Conservation (phyloP, 2,113 vertebrate genomes). For the Rana temporaria region DNA sequence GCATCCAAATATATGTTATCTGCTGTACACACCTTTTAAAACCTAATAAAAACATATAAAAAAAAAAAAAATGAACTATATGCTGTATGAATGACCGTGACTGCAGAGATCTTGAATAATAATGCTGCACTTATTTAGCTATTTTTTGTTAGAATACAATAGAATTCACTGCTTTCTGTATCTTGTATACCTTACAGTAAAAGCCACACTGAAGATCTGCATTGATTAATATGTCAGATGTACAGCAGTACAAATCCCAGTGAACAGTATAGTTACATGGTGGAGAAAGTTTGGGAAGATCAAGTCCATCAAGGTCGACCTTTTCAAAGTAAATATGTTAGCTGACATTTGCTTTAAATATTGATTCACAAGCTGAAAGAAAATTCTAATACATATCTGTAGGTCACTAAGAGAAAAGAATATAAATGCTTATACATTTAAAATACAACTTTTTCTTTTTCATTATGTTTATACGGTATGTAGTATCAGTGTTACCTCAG, state of each 20-base stretch:
- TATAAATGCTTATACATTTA: neutral
- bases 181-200: neutral
- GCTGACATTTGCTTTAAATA: neutral
- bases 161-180: neutral
- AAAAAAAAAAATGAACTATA: too few species aligned
- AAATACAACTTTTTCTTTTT: neutral
- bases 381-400: neutral
- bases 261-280: slow-evolving; percentile 1
- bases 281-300: neutral
- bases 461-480: neutral
- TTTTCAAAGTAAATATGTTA: neutral
- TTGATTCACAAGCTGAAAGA: neutral
- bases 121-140: too few species aligned
- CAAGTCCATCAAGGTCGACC: slow-evolving; percentile 6
- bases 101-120: too few species aligned
- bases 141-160: too few species aligned
- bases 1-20: too few species aligned
- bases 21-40: too few species aligned
- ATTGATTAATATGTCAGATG: slow-evolving; percentile 2
- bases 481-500: too few species aligned
- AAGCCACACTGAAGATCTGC: neutral
- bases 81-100: too few species aligned
- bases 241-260: slow-evolving; percentile 2
- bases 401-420: neutral
- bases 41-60: too few species aligned